Evolutionary conservation across 1,140 invertebrate species (phyloP).

Genomic region (Aporrectodea caliginosa): DNA sequence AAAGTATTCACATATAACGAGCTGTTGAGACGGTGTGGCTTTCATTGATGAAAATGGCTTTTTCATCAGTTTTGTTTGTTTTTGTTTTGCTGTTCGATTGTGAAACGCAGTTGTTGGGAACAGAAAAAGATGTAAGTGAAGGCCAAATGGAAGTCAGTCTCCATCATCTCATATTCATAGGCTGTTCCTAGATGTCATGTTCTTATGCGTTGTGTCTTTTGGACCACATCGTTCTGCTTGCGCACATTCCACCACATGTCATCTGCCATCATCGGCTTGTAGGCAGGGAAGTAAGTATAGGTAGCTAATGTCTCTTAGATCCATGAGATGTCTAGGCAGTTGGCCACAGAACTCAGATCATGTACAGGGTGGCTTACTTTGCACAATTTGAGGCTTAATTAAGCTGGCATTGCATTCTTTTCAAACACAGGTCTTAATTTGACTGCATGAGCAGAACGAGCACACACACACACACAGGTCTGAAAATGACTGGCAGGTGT

Average conservation of each 20-base stretch:
- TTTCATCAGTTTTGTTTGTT: neutral
- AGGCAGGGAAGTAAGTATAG: neutral
- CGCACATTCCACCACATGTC: no score
- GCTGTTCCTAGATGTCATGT: neutral
- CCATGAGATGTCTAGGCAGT: no score
- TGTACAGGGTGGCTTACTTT: neutral
- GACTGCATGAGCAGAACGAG: no score
- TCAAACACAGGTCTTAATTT: no score
- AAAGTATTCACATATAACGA: neutral
- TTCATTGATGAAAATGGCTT: neutral
- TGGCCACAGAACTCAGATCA: no score
- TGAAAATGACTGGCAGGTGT: neutral
- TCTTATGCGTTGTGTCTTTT: neutral
- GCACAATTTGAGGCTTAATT: neutral
- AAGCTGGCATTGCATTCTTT: no score
- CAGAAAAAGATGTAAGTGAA: neutral
- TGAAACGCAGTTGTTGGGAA: neutral
- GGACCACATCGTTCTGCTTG: neutral
- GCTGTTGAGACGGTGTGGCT: neutral
- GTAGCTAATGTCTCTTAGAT: neutral
- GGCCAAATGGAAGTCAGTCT: neutral
- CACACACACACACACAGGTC: neutral
- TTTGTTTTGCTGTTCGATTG: neutral
- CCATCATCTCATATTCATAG: neutral
- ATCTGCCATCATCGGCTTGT: neutral